These are phyloP conservation scores for Cecidostiba fungosa DNA, from an alignment of 2,888 invertebrate species.

Conservation along the genomic window DNA sequence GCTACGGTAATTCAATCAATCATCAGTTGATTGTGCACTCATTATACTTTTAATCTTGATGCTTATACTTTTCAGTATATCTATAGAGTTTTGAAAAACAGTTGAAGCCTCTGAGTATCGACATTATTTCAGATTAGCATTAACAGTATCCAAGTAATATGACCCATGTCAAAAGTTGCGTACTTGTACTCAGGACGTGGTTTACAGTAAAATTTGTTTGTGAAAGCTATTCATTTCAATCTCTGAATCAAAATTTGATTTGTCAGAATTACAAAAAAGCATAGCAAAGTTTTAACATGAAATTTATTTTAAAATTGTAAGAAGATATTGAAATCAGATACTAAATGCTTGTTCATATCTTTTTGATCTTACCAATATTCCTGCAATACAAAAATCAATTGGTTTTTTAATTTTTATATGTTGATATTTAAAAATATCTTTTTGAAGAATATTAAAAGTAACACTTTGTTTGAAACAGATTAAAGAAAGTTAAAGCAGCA, in stretches of 20 bases:
- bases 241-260: not conserved
- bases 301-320: not conserved
- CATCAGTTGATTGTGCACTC: not conserved
- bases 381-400: not conserved
- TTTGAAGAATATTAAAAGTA: not conserved
- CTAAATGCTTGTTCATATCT: not conserved
- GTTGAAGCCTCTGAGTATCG: not conserved
- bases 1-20: slow-evolving; percentile 44
- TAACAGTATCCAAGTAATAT: slow-evolving; percentile 5
- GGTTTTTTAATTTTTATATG: not conserved
- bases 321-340: slow-evolving; percentile 2
- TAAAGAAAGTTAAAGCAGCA: not conserved
- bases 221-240: not conserved
- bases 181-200: no score
- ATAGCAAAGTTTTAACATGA: not conserved
- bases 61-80: slow-evolving; percentile 14
- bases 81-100: not conserved
- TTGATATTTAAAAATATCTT: not conserved
- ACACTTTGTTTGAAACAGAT: not conserved
- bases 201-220: not conserved
- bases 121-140: not conserved
- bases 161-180: not conserved
- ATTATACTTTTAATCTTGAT: slow-evolving; percentile 20
- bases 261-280: not conserved
- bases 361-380: not conserved